Conservation (phyloP, 2,113 vertebrate species). For the Pteropus alecto region DNA sequence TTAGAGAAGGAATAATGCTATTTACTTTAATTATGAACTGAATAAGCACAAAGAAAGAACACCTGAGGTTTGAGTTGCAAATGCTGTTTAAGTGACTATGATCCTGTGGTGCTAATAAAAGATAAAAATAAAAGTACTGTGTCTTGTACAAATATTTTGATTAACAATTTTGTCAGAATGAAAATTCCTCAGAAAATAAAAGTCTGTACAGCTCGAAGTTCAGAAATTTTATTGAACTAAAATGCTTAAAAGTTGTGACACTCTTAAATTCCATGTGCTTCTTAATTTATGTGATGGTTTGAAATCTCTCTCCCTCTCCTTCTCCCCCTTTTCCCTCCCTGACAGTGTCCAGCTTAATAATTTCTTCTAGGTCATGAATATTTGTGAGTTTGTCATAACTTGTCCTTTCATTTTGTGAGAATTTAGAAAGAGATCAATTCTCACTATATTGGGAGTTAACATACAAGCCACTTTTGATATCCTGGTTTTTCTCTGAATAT, state of each 20-base stretch:
- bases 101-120: conserved; percentile 24
- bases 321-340: no score
- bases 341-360: neutral
- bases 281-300: neutral
- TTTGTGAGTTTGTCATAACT: neutral
- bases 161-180: conserved; percentile 47
- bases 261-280: neutral
- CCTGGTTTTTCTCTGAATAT: neutral
- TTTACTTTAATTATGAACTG: conserved; percentile 48
- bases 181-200: neutral
- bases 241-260: neutral
- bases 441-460: neutral
- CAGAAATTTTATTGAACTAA: neutral
- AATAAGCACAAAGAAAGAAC: neutral
- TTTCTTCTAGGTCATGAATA: neutral
- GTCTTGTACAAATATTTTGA: conserved; percentile 53
- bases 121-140: conserved; percentile 7
- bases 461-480: neutral
- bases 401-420: neutral
- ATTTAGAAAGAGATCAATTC: neutral
- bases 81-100: neutral
- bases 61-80: conserved; percentile 36
- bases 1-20: neutral
- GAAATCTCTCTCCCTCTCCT: neutral
- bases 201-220: neutral